Base-by-base conservation (phyloP, 1,140 invertebrate genomes). In the Drosophila littoralis region DNA sequence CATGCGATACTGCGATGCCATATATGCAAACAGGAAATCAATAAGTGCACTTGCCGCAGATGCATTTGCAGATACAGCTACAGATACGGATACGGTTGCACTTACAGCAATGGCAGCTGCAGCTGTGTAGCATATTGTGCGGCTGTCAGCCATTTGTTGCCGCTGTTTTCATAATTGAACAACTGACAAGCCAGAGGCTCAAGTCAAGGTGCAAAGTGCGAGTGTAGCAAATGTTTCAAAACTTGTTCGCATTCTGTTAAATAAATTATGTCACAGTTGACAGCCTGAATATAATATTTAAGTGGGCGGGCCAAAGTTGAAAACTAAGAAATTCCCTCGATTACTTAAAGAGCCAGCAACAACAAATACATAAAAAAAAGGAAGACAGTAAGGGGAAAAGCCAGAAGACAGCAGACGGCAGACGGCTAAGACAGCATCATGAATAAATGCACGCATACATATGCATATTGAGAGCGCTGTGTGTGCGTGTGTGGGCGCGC, bases 391-490 rank as follows among this genome's bases (percentile, higher is more conserved):
- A 69, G 68, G 38, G 48, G 36, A 58, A 67, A 46, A 50, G 33
- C 13, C 45, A 48, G 58, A 15, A 59, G 57, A 9, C 48, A 35
- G n/a, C 43, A 22, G 28, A 10, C 36, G 12, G 15, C 22, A 22
- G 22, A 28, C 22, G 22, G 22, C 22, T 28, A 8, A 54, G 63
- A 70, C 78, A 72, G 55, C 22, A 57, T 59, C 75, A 85, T 85
- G 82, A 85, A 85, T 88, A 86, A 50, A 66, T 43, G 17, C 50
- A 38, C 46, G 35, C 17, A 40, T 54, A 17, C 46, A 33, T 10
- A 43, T 60, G 12, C 46, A 69, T 28, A 45, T 36, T 1, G 45
- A 33, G 4, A 36, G 9, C 28, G 43, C n/a, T 43, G 15, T 48
- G 32, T 52, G 51, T 9, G 32, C 35, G 48, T 28, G 54, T 15